Percentiles rank a stretch among this genome's conserved stretches.
Evolutionary conservation across 1,140 invertebrate genomes (phyloP).

Genomic region (Dysdera silvatica): DNA sequence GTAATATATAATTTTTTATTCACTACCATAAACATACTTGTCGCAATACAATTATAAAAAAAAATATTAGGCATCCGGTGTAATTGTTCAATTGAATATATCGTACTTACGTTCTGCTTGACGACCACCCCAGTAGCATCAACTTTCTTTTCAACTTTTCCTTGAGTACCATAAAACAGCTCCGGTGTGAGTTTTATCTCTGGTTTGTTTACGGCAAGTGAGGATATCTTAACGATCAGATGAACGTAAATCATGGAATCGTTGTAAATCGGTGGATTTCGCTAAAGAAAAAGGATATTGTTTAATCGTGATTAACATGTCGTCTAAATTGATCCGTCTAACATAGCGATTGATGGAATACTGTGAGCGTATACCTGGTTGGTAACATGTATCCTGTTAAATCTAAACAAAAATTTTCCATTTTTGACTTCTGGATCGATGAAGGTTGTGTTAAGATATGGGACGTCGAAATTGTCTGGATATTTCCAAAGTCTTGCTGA

Average conservation of each 20-base stretch:
- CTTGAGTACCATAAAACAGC: slow-evolving; percentile 14
- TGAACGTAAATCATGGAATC: slow-evolving; percentile 26
- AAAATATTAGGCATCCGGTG: too few species aligned
- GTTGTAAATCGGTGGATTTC: slow-evolving; percentile 19
- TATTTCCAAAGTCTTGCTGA: slow-evolving; percentile 26
- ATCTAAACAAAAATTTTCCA: slow-evolving; percentile 24
- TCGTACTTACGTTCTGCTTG: slow-evolving; percentile 1
- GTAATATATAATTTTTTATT: too few species aligned
- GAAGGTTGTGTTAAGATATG: slow-evolving; percentile 27
- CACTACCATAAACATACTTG: too few species aligned
- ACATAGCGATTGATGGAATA: neutral
- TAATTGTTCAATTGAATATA: too few species aligned
- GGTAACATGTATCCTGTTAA: slow-evolving; percentile 33
- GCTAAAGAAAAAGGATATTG: neutral
- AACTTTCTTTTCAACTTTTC: slow-evolving; percentile 2
- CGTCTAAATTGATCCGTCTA: neutral
- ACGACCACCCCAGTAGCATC: neutral
- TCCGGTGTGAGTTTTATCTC: neutral
- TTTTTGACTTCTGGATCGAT: slow-evolving; percentile 21
- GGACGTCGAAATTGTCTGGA: slow-evolving; percentile 31
- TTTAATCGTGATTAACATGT: neutral
- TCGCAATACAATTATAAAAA: too few species aligned
- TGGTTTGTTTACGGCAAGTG: slow-evolving; percentile 23
- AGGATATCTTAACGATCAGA: slow-evolving; percentile 26
- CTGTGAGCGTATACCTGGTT: slow-evolving; percentile 23